Evolutionary conservation across 1,140 invertebrate species (phyloP).

Genomic region (Drosophila bifasciata): DNA sequence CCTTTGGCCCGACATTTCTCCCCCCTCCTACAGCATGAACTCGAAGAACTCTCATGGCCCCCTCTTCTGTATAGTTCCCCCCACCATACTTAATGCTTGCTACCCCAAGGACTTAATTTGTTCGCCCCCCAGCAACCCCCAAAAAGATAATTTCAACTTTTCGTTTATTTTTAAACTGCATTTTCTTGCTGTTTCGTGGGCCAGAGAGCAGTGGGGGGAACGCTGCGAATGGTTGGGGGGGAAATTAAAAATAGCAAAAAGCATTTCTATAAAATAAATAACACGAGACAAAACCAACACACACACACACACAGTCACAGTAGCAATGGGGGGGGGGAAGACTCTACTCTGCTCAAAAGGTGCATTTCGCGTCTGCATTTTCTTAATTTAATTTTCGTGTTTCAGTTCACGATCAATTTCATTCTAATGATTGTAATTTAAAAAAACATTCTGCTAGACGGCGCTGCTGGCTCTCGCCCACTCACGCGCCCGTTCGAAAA

Average conservation of each 20-base stretch:
- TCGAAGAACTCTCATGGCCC: not conserved
- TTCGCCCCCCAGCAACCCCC: conserved; percentile 50
- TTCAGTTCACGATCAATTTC: conserved; percentile 76
- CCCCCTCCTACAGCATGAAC: conserved; percentile 11
- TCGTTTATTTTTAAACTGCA: conserved; percentile 67
- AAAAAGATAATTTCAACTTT: conserved; percentile 55
- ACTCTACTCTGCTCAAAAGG: conserved; percentile 14
- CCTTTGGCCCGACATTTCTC: conserved; percentile 18
- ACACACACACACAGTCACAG: no score
- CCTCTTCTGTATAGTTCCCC: no score
- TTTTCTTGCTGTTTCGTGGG: conserved; percentile 8
- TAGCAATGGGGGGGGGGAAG: not conserved
- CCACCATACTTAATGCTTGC: conserved; percentile 12
- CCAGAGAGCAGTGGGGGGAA: not conserved
- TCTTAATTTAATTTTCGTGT: conserved; percentile 77
- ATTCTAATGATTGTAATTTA: conserved; percentile 79
- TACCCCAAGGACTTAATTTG: conserved; percentile 35
- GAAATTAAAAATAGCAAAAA: conserved; percentile 57
- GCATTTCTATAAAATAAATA: conserved; percentile 61
- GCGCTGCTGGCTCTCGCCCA: conserved; percentile 47
- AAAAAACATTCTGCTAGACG: conserved; percentile 63
- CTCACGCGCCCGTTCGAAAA: conserved; percentile 52
- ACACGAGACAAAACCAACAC: conserved; percentile 42
- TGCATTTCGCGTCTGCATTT: conserved; percentile 47
- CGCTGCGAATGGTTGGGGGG: conserved; percentile 18